Evolutionary conservation across 2,113 vertebrate species (phyloP).

Genomic region (Murina feae): DNA sequence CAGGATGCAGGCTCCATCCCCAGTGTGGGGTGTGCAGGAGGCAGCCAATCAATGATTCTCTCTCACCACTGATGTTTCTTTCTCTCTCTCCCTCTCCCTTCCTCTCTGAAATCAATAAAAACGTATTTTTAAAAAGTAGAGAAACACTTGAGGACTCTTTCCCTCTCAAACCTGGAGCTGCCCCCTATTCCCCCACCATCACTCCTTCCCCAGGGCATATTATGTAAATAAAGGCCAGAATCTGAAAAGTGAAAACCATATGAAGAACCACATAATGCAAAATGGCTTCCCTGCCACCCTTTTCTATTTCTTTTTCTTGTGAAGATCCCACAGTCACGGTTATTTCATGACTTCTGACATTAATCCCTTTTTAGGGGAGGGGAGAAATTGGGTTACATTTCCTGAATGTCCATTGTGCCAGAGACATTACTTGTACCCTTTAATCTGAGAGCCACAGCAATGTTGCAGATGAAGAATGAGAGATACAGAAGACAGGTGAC

Average conservation of each 20-base stretch:
- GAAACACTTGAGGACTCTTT: neutral
- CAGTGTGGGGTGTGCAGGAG: too few species aligned
- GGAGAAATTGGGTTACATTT: neutral
- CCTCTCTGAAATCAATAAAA: too few species aligned
- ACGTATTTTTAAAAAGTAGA: neutral
- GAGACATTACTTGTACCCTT: neutral
- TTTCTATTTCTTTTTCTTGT: neutral
- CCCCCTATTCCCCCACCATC: too few species aligned
- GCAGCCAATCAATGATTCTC: too few species aligned
- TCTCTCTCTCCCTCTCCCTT: too few species aligned
- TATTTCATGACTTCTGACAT: neutral
- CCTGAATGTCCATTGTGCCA: neutral
- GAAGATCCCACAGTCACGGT: neutral
- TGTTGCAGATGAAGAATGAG: neutral
- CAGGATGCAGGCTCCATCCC: too few species aligned
- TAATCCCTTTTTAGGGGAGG: neutral
- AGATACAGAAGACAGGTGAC: neutral
- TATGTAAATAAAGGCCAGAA: neutral
- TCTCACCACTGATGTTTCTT: too few species aligned
- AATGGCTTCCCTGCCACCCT: neutral
- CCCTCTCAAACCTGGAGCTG: neutral
- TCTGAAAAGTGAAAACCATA: neutral
- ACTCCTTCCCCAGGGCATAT: neutral
- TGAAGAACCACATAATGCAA: neutral
- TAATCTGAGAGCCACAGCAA: neutral